Conservation (phyloP, 2,113 vertebrate genomes). For the Empidonax traillii region DNA sequence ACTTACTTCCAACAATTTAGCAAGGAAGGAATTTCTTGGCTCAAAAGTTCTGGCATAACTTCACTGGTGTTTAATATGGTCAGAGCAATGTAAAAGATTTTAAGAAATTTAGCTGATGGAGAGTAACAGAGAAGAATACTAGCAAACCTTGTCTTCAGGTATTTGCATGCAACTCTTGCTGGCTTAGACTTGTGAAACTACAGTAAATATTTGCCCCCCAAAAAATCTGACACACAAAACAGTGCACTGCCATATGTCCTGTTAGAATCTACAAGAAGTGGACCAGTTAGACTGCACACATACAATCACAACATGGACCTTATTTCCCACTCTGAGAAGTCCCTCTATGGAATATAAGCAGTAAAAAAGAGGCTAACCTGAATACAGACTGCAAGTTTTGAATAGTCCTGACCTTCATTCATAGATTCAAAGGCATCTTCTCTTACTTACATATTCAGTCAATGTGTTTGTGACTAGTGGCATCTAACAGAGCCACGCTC, state of each 20-base stretch:
- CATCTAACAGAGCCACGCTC: fast-evolving
- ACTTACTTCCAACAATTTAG: neutral
- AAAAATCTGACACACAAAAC: neutral
- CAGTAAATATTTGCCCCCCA: neutral
- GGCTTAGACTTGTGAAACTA: neutral
- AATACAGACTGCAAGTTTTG: neutral
- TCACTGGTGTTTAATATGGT: neutral
- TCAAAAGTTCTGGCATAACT: neutral
- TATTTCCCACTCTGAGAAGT: neutral
- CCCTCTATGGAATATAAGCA: neutral
- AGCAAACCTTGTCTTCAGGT: neutral
- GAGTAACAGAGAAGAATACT: neutral
- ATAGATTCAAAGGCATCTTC: neutral
- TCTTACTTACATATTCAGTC: neutral
- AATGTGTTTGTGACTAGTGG: neutral
- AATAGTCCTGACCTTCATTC: neutral
- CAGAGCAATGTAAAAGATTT: neutral
- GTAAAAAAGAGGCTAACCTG: neutral
- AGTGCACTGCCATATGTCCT: neutral
- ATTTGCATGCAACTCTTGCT: neutral
- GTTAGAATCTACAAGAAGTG: neutral
- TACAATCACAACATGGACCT: neutral
- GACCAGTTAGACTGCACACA: neutral
- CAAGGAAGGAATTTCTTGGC: neutral
- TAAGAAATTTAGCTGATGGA: neutral